Base-by-base conservation (phyloP, 2,888 invertebrate species). In the Drosophila kanekoi region DNA sequence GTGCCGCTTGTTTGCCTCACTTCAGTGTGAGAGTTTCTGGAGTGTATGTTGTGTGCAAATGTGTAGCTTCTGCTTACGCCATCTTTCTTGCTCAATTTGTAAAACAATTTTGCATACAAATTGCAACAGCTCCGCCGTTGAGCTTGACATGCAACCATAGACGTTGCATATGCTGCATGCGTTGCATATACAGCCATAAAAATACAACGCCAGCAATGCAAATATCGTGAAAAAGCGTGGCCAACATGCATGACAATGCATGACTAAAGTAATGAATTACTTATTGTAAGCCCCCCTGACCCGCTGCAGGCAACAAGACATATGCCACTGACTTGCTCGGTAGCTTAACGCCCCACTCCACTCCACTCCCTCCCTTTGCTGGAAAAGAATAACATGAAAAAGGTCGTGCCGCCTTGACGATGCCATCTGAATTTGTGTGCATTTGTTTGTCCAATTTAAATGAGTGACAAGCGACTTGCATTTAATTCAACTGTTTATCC, bases 81-180 rank as follows among this genome's bases (percentile, higher is more conserved):
- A 85, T 84, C 79, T 85, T 85, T 85, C 86, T 87, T 87, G 86
- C 87, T 85, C 85, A 85, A 85, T 85, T 87, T 85, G 85, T 82
- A 85, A 85, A 85, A 85, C 85, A 87, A 85, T 85, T 85, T 85
- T 85, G 86, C 85, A 87, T 87, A 85, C 85, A 87, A 85, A 85
- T 85, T 85, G 85, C 87, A 85, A 81, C 86, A 87, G 87, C 85
- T 85, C 60, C 72, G 59, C 71, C 41, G 71, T 72, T 70, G 77
- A 79, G 73, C 73, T 77, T 79, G 72, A 79, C 76, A 76, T 70
- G 77, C 65, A 81, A 59, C 56, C 71, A 70, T 66, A 66, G 60
- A 76, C 62, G 73, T 61, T 58, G 62, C 74, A 62, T 59, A 54
- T 45, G 59, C 62, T 70, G 58, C 70, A 56, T 45, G 49, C 49